Evolutionary conservation across 35 echinoderm and acorn worm genomes (phyloP), one percentile per base, ranked within the genome.

Genomic region (Apostichopus japonicus): DNA sequence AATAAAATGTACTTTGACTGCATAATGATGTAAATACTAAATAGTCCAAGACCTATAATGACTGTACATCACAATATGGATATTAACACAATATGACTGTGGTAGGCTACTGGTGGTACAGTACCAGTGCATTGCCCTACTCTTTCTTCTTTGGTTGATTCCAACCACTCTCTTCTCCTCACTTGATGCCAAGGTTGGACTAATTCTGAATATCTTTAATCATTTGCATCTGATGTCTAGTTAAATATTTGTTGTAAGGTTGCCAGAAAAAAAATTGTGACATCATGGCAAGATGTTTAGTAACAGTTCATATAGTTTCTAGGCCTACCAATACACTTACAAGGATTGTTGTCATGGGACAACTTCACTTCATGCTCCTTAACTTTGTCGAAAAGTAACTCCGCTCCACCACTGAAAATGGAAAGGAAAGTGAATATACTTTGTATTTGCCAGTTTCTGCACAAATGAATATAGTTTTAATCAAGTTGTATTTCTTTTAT

Each of bases 351-450:
- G 4, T 59, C 22, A 7, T 53, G n/a, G 72, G 86, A 63, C 10
- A 89, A 75, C 65, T 89, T 19, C 51, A 65, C 86, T 22, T 89
- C 52, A 72, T 89, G 86, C 44, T 89, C 15, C 86, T 65, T 89
- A 51, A 89, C 86, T 89, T 72, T 89, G 23, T 89, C 65, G 72
- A 89, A 89, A 22, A 89, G 86, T n/a, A 89, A 33, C 63, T 89
- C 86, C 0, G 86, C 86, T n/a, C 86, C 86, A 72, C 86, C 86
- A 72, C 86, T 89, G 33, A 16, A 75, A 75, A 27, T 72, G 8
- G 25, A 54, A 89, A 14, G 8, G 61, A 87, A 87, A 87, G 7
- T 24, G 55, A 87, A 65, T 9, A 13, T 13, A 67, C 11, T 19
- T 67, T 67, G 63, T 67, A 44, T 44, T 13, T 61, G 57, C 13